Conservation (phyloP, 2,113 vertebrate species). For the Dryoscopus gambensis region DNA sequence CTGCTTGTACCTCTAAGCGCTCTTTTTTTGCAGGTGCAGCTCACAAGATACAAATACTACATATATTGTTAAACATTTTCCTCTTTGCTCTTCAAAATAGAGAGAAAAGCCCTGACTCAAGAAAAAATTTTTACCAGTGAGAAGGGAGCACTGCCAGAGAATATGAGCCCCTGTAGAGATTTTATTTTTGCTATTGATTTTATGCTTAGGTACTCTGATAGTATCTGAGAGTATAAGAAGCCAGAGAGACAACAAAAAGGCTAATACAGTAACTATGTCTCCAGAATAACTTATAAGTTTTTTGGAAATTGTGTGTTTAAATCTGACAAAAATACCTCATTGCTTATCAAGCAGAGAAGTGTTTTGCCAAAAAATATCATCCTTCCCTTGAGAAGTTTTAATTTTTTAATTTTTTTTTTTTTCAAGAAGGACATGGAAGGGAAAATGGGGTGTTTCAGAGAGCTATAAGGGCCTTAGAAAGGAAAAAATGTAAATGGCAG, state of each 20-base stretch:
- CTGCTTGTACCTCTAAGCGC: fast-evolving
- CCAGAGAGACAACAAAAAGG: constrained; percentile 34
- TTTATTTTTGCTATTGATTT: constrained; percentile 57
- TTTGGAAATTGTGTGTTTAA: not conserved
- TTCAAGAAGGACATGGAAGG: not conserved
- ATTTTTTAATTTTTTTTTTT: not conserved
- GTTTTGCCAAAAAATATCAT: not conserved
- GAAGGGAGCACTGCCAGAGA: constrained; percentile 29
- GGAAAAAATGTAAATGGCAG: not conserved
- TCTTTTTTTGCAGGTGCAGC: fast-evolving
- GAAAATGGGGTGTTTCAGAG: not conserved
- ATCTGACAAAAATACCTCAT: not conserved
- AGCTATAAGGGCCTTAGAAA: not conserved
- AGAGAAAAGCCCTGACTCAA: constrained; percentile 13
- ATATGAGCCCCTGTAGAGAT: constrained; percentile 30
- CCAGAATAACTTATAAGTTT: not conserved
- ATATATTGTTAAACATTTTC: not conserved
- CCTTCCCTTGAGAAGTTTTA: not conserved
- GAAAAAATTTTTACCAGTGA: not conserved
- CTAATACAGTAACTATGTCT: constrained; percentile 8
- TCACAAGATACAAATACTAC: not conserved
- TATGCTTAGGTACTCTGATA: constrained; percentile 35
- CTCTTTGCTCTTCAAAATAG: not conserved
- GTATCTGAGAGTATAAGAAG: constrained; percentile 17
- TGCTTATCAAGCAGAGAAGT: not conserved